Base-by-base conservation (phyloP, 2,888 invertebrate genomes). In the Alloscopus bannaensis region DNA sequence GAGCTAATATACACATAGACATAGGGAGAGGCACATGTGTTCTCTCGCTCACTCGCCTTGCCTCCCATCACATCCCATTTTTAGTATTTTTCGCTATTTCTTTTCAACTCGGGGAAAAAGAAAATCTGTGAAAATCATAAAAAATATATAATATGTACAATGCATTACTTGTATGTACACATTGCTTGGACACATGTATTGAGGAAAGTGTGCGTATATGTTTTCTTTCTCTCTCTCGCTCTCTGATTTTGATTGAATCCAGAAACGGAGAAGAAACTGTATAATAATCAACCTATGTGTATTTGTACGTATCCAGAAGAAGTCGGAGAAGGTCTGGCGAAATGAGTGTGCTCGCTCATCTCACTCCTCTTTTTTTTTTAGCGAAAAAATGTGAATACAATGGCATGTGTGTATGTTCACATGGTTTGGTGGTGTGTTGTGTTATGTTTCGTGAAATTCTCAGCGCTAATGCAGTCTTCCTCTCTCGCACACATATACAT, bases 41-140 rank as follows among this genome's bases (percentile, higher is more conserved):
- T 72, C 47, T 60, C 71, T 59, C 52, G 60, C 31, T 70, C 59
- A 59, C 45, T 52, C 20, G 20, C 18, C 22, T 24, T 36, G 13
- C 42, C 29, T 28, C 28, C 69, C 20, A 57, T 55, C 36, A 68
- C 52, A 52, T 22, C 20, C 40, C 40, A 28, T 45, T 4, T 16
- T 22, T 16, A 45, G 45, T 45, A 45, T 45, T 45, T 45, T n/a
- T 45, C 13, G 18, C 13, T 45, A 18, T 16, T 16, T n/a, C n/a
- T 18, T 13, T 1, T 28, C 16, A 57, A 28, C 26, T 4, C n/a
- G 50, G 71, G 22, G 52, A 42, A 47, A 57, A 55, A 52, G 31
- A 50, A 73, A 73, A 73, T 73, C 73, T 73, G 73, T 64, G 73
- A 65, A 73, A 73, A 64, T 65, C 64, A 73, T 73, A 73, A 64